These are phyloP conservation scores for Boleophthalmus pectinirostris DNA, from an alignment of 2,113 vertebrate species.

Conservation along the genomic window DNA sequence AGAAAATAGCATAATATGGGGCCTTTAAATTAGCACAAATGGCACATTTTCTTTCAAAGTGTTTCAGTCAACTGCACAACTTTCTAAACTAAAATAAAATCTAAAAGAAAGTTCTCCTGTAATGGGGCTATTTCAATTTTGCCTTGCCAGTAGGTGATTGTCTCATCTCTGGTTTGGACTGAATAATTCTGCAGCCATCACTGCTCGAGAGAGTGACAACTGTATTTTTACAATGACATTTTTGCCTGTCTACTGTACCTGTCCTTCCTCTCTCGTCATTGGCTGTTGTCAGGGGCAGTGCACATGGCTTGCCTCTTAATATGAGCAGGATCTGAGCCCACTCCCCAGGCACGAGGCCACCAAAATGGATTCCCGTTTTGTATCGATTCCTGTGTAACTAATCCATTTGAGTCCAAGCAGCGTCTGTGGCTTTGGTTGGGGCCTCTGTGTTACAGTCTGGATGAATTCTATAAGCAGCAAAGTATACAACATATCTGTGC, in stretches of 20 bases:
- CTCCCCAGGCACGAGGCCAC: slow-evolving; percentile 44
- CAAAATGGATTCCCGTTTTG: slow-evolving; percentile 34
- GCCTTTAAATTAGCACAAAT: too few relatives aligned
- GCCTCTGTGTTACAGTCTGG: background rate
- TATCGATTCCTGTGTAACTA: slow-evolving; percentile 32
- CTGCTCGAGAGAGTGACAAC: slow-evolving; percentile 38
- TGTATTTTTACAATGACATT: slow-evolving; percentile 49
- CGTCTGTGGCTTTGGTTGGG: slow-evolving; percentile 17
- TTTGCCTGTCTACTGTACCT: slow-evolving; percentile 32
- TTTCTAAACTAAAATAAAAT: background rate
- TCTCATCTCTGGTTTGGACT: background rate
- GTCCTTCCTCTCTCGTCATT: background rate
- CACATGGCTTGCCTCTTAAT: slow-evolving; percentile 33
- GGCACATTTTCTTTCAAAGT: too few relatives aligned
- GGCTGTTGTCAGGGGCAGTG: slow-evolving; percentile 23
- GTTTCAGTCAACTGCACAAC: background rate
- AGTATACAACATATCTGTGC: background rate
- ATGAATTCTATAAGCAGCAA: background rate
- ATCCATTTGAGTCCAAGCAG: slow-evolving; percentile 29
- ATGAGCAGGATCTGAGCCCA: slow-evolving; percentile 44
- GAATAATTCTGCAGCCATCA: background rate
- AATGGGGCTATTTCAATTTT: background rate
- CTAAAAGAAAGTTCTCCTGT: background rate
- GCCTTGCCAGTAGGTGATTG: background rate
- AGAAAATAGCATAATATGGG: too few relatives aligned